Percentiles rank a stretch among this genome's conserved stretches.
Evolutionary conservation across 1,140 invertebrate genomes (phyloP).

Genomic region (Solenopsis fugax): DNA sequence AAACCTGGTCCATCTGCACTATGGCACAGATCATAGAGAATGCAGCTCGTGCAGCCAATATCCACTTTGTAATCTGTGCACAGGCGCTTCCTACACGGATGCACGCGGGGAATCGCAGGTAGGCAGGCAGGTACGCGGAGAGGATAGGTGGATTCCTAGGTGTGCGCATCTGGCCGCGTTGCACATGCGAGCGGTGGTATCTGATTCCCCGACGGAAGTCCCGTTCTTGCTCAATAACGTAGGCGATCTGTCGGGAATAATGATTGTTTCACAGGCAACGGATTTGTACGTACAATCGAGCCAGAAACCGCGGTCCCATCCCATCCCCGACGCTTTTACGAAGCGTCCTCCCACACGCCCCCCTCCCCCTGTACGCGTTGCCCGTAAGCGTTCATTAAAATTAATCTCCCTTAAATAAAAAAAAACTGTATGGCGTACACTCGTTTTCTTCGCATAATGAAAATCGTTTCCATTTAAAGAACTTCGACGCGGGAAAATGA

Average conservation of each 20-base stretch:
- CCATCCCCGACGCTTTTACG: not conserved
- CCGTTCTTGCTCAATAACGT: conserved; percentile 82
- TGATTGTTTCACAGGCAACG: conserved; percentile 65
- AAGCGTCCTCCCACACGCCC: too few relatives aligned
- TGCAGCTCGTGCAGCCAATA: conserved; percentile 57
- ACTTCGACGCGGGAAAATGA: conserved; percentile 28
- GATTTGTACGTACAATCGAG: conserved; percentile 44
- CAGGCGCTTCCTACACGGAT: conserved; percentile 63
- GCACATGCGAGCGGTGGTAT: conserved; percentile 71
- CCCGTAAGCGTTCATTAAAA: conserved; percentile 11
- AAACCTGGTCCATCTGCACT: conserved; percentile 50
- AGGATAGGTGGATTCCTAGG: conserved; percentile 60
- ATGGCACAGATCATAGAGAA: conserved; percentile 63
- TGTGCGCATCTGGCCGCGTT: conserved; percentile 63
- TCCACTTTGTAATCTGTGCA: conserved; percentile 75
- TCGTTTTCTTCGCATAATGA: conserved; percentile 42
- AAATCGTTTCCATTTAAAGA: conserved; percentile 37
- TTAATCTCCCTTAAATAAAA: conserved; percentile 29
- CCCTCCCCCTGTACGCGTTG: too few relatives aligned
- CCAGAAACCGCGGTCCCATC: conserved; percentile 8
- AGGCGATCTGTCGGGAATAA: conserved; percentile 77
- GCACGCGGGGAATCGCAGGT: conserved; percentile 65
- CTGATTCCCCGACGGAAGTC: conserved; percentile 80
- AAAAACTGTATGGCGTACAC: not conserved
- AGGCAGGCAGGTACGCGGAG: conserved; percentile 29